These are phyloP conservation scores for Ormia ochracea DNA, from an alignment of 2,888 invertebrate species.

Conservation along the genomic window DNA sequence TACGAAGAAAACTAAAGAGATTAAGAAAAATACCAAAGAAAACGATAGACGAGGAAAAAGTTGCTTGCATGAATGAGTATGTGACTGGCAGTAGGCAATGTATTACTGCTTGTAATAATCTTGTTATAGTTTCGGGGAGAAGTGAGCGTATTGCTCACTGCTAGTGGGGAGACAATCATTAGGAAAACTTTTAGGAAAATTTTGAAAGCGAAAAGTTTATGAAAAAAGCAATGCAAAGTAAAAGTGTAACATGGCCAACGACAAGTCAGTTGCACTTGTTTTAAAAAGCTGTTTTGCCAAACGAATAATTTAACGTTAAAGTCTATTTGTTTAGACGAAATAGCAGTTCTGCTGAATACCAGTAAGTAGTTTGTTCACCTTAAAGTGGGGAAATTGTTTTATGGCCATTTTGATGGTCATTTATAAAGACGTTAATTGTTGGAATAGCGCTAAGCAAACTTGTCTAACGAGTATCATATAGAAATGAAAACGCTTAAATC, in stretches of 20 bases:
- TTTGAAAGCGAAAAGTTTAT: slow-evolving; percentile 1
- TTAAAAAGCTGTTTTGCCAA: not conserved
- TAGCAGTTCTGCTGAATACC: not conserved
- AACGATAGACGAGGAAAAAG: not conserved
- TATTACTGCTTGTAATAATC: not conserved
- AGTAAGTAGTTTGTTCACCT: slow-evolving; percentile 16
- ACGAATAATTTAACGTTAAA: not conserved
- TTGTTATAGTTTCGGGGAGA: slow-evolving; percentile 11
- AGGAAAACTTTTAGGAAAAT: not conserved
- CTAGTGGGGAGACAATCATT: not conserved
- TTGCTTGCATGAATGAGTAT: not conserved
- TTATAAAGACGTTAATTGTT: not conserved
- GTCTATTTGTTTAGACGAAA: not conserved
- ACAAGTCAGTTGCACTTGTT: slow-evolving; percentile 1
- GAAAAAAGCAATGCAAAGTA: not conserved
- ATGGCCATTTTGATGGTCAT: not conserved
- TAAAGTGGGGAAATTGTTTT: not conserved
- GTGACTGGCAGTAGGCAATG: not conserved
- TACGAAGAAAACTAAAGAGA: slow-evolving; percentile 10
- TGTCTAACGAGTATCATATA: not conserved
- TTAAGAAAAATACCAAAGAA: not conserved
- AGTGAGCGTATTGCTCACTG: slow-evolving; percentile 7
- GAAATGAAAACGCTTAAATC: not conserved
- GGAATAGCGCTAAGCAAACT: not conserved
- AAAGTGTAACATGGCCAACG: slow-evolving; percentile 37